Evolutionary conservation across 2,797 vertebrate species (phyloP), one percentile per base, ranked within the genome.

Genomic region (Fratercula arctica): DNA sequence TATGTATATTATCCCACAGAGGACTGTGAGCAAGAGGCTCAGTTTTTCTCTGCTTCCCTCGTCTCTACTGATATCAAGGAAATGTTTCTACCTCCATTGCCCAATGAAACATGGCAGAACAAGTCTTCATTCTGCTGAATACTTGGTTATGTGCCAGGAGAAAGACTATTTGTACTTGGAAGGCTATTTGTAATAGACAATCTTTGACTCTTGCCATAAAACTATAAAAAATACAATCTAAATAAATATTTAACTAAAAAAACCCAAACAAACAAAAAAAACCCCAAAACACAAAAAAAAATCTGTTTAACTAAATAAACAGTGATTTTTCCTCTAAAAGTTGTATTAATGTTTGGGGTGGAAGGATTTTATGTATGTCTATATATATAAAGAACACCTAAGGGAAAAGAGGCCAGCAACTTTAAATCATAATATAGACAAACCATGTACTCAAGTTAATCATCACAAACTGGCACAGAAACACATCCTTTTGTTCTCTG

Each of bases 401-500:
- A 60, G 37, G 7, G 28, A 84, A 95, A 92, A 76, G 26, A 64
- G 21, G 73, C 66, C 53, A 94, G 24, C 5, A 94, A 73, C 26
- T 88, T 95, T 90, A 88, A 87, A 91, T 93, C 66, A 75, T 66
- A 70, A 60, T 51, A 74, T 10, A 77, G 91, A 76, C 35, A 90
- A 96, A 78, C n/a, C 24, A 69, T 82, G 33, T 69, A 81, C 45
- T 95, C 45, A 60, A 81, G 59, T 88, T 94, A 94, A 94, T 92
- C 56, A 93, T 67, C 91, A 80, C 50, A 89, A 51, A 75, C 68
- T 87, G 89, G 80, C 85, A 94, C 81, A 83, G 51, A 85, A 54
- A 94, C 46, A 83, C 28, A 77, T 86, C 77, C 81, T 96, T 96
- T 94, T 94, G 57, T 95, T 93, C 85, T 92, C 87, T 75, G 35